Evolutionary conservation across 2,888 invertebrate genomes (phyloP).

Genomic region (Eubasilissa splendida): DNA sequence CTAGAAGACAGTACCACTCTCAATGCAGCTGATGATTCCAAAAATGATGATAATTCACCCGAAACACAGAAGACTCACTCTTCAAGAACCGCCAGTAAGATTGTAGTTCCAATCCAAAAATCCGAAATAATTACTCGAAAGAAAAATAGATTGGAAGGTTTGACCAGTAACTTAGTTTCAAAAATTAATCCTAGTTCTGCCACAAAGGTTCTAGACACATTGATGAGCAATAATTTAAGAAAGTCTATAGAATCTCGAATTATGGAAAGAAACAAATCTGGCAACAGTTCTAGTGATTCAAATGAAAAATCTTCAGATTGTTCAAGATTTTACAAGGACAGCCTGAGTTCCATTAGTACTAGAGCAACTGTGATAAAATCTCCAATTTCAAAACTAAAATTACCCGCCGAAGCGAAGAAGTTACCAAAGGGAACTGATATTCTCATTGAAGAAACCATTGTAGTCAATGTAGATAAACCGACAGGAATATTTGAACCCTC

Average conservation of each 20-base stretch:
- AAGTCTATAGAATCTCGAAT: slow-evolving; percentile 71
- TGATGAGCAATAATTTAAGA: slow-evolving; percentile 70
- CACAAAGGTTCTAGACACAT: slow-evolving; percentile 71
- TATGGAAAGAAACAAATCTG: slow-evolving; percentile 68
- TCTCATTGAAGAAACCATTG: slow-evolving; percentile 63
- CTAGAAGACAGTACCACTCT: slow-evolving; percentile 50
- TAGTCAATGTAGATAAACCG: slow-evolving; percentile 72
- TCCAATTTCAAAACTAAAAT: slow-evolving; percentile 71
- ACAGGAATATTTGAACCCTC: slow-evolving; percentile 82
- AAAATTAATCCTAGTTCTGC: slow-evolving; percentile 74
- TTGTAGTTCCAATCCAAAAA: slow-evolving; percentile 70
- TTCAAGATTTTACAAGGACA: slow-evolving; percentile 64
- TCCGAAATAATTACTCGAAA: slow-evolving; percentile 76
- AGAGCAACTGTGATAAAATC: slow-evolving; percentile 75
- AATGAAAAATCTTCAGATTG: slow-evolving; percentile 64
- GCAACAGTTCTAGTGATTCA: slow-evolving; percentile 60
- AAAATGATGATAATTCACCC: slow-evolving; percentile 60
- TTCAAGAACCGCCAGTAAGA: slow-evolving; percentile 54
- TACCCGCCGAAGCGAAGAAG: slow-evolving; percentile 69
- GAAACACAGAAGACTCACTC: slow-evolving; percentile 38
- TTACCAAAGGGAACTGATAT: slow-evolving; percentile 63
- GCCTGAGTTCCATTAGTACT: slow-evolving; percentile 64
- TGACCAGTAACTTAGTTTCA: slow-evolving; percentile 74
- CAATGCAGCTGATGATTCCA: slow-evolving; percentile 59
- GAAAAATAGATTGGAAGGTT: slow-evolving; percentile 76